phyloP scores from a whole-genome alignment of 2,888 invertebrate species.

The Lucinisca nassula region DNA sequence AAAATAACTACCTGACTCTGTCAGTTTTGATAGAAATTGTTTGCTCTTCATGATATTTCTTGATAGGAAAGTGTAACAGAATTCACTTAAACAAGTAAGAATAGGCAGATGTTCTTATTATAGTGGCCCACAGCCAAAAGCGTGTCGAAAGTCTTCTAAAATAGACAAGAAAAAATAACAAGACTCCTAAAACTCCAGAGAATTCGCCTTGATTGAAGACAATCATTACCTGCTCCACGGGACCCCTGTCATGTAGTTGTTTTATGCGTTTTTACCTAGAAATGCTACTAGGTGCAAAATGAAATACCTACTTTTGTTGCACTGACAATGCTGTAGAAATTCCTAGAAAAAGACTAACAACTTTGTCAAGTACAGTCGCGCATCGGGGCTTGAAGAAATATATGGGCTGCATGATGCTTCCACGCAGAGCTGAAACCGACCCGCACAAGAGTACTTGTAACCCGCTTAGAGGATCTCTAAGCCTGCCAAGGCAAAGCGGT shows the following conservation, averaged over 20 bases:
- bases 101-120: not conserved
- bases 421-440: too few species aligned
- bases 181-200: not conserved
- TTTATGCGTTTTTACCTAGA: not conserved
- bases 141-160: not conserved
- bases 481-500: too few species aligned
- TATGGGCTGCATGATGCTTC: too few species aligned
- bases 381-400: too few species aligned
- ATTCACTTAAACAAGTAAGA: not conserved
- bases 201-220: not conserved
- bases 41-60: not conserved
- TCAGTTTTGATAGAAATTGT: not conserved
- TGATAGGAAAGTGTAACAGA: not conserved
- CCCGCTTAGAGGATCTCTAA: too few species aligned
- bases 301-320: too few species aligned
- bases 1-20: too few species aligned
- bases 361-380: too few species aligned
- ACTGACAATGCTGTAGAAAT: too few species aligned
- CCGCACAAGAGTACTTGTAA: too few species aligned
- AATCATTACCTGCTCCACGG: not conserved
- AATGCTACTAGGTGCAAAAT: not conserved
- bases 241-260: not conserved
- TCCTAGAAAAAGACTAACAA: too few species aligned
- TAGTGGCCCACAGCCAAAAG: not conserved
- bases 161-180: not conserved